Base-by-base conservation (phyloP, 2,888 invertebrate genomes). In the Barypeithes pellucidus region DNA sequence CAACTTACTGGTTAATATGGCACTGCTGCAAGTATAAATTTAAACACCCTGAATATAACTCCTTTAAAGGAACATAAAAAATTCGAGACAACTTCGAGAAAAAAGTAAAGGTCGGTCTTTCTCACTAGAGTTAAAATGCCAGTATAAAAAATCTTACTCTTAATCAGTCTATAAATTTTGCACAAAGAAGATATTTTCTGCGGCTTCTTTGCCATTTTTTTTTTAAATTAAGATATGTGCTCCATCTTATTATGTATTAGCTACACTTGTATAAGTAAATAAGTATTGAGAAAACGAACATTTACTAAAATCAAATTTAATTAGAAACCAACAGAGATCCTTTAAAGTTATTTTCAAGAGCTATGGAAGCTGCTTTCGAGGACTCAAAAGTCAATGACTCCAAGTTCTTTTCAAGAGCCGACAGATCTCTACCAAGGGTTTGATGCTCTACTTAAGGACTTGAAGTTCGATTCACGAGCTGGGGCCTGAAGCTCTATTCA, bases 121-220 rank as follows among this genome's bases (percentile, higher is more conserved):
- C 33, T 14, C 12, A 16, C 16, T 16, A 57, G 11, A 57, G 16
- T 36, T 57, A 33, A 33, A 57, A 11, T 33, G 5, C 33, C 16
- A 57, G 54, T 57, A 57, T 57, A 59, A 70, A 70, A 16, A 65
- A 47, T 8, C 69, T 54, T 70, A 70, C 36, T 12, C 36, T 70
- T 62, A 52, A 24, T 70, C 70, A 63, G 70, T 70, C 70, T 70
- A 41, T 57, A 57, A 57, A 65, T 68, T 68, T 68, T 43, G 43
- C 14, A 16, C 43, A 43, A 43, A 16, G 16, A 43, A 43, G 43
- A 29, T 39, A 14, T 2, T 43, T 43, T 43, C 16, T 16, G 43
- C 8, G 43, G 3, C 43, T 43, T 16, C n/a, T 43, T 43, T 43
- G 43, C 43, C 16, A 4, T 43, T n/a, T 43, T 16, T 16, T 5